phyloP scores from a whole-genome alignment of 1,140 invertebrate genomes.

The Coenobita brevimanus region DNA sequence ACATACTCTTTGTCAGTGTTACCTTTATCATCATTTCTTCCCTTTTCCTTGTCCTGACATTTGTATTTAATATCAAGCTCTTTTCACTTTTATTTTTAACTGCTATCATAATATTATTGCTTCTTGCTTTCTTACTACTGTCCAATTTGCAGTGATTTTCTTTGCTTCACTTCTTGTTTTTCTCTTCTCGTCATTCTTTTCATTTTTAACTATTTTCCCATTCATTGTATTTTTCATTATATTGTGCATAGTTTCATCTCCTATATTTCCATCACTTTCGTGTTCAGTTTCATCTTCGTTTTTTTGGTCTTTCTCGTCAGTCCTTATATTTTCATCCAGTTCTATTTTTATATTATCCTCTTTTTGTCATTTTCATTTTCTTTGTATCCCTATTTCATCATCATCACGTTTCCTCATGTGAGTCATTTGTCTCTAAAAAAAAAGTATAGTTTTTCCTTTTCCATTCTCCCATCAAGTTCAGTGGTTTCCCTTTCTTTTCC shows the following conservation, averaged over 20 bases:
- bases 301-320: too few species aligned
- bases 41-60: not conserved
- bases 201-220: not conserved
- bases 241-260: not conserved
- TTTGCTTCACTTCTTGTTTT: not conserved
- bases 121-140: not conserved
- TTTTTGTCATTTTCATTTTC: too few species aligned
- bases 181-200: not conserved
- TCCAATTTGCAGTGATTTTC: not conserved
- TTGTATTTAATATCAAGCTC: slow-evolving; percentile 17
- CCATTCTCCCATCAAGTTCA: not conserved
- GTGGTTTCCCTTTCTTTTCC: not conserved
- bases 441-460: too few species aligned
- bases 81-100: not conserved
- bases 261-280: too few species aligned
- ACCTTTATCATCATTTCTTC: not conserved
- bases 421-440: too few species aligned
- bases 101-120: not conserved
- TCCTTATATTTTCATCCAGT: too few species aligned
- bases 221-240: not conserved
- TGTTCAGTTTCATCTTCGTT: too few species aligned
- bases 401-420: too few species aligned
- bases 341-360: too few species aligned
- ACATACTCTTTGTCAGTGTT: slow-evolving; percentile 7
- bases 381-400: too few species aligned